Evolutionary conservation across 1,140 invertebrate species (phyloP), one percentile per base, ranked within the genome.

Genomic region (Drosophila lini): DNA sequence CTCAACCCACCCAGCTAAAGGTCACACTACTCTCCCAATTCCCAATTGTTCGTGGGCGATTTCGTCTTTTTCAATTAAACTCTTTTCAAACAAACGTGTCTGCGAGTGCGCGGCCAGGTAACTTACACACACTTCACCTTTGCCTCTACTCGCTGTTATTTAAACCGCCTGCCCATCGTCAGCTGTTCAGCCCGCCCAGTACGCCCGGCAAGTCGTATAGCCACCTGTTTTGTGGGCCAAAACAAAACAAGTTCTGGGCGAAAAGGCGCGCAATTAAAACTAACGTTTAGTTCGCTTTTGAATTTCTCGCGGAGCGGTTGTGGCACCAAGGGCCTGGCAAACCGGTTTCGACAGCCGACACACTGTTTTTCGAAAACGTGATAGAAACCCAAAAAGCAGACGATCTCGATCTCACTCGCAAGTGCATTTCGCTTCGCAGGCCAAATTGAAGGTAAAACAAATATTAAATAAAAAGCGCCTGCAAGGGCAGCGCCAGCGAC

Each of bases 251-350:
- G 83, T 88, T 86, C 83, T 89, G 64, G 53, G 48, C 69, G 48
- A 55, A 84, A 76, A 68, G 58, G 78, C 75, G 82, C 82, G 79
- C 79, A 62, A 73, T 75, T 53, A 77, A 71, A 70, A 57, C 68
- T 52, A 74, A 77, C 76, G 75, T 65, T 75, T 67, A 86, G 80
- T 89, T 89, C 67, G 74, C 71, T 82, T 89, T 88, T 89, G 84
- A 89, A 88, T 89, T 83, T 89, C 68, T 67, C 74, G 73, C 74
- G 61, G 58, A 89, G 48, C 84, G 83, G 83, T 88, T 83, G 83
- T 86, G 84, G 79, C 60, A 74, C 11, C 28, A 63, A 62, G 64
- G 75, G 74, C 74, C 60, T 64, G n/a, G 40, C 55, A 52, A 86
- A 89, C 83, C 84, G 84, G 83, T 88, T 89, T 75, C 16, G 25